Evolutionary conservation across 2,888 invertebrate species (phyloP), one percentile per base, ranked within the genome.

Genomic region (Limnephilus auricula): DNA sequence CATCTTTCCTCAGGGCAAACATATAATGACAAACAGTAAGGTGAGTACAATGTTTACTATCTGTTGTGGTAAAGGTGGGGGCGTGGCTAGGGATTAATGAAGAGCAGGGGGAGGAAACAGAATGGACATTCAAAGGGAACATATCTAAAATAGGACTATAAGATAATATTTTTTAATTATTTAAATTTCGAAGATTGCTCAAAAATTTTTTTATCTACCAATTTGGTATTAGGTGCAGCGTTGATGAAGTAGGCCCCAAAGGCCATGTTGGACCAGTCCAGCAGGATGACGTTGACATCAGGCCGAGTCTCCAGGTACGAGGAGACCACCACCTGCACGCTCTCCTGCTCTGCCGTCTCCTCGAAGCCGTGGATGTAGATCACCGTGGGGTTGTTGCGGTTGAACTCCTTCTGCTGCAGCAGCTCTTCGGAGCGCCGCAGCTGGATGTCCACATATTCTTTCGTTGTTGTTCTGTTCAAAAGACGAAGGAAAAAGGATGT

Each of bases 261-360:
- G 0, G 96, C 95, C 93, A 96, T 95, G 50, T 95, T 94, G 91
- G 95, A 94, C 96, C 96, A 96, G 91, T 96, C 95, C 18, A 96
- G 91, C 0, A 96, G 94, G 2, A 96, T 90, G 0, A 96, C 94
- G 92, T 96, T 96, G 83, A 94, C 94, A 95, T 95, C 93, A 93
- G 95, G 89, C 94, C 95, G 90, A 2, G 93, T 32, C 80, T 92
- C 93, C 85, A 96, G 93, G 92, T 95, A 95, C 1, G 95, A 94
- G 2, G 93, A 90, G 10, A 95, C 93, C 0, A 96, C 94, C 0
- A 95, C 95, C 0, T 94, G 95, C 31, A 96, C 95, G 0, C 95
- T 96, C 0, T 95, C 95, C 0, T 95, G 95, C 5, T 93, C 89
- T 0, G 93, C 92, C 37, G 93, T 94, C 13, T 96, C 96, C 34